Evolutionary conservation across 2,888 invertebrate genomes (phyloP), one percentile per base, ranked within the genome.

Genomic region (Subacronicta megacephala): DNA sequence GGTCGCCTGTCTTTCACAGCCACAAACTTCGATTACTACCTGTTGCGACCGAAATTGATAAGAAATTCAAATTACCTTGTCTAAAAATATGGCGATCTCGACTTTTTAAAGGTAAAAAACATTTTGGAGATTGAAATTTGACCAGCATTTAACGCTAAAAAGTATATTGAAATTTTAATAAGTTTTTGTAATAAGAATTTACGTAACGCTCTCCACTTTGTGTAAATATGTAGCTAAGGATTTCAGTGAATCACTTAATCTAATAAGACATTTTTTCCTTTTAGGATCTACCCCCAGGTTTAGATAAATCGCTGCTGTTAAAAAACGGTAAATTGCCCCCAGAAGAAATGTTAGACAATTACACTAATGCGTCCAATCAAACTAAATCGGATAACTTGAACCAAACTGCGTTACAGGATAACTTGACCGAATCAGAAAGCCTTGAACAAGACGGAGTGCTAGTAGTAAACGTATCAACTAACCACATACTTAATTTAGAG

Each of bases 381-480:
- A 85, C 72, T 35, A 84, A 82, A 76, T 51, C 78, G 43, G 87
- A 81, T 37, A 77, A 82, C 43, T 62, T 75, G 13, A 93, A 90
- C 45, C 85, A 91, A 77, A 89, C 83, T 18, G 73, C 81, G 31
- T 63, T 86, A 33, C 76, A 79, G 31, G 94, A 94, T 64, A 94
- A 93, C 57, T 75, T 93, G 1, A 93, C 94, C 9, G 94, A 94
- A 77, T 89, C 92, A 16, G 93, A 94, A 64, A 94, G 92, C 51
- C 78, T 94, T 70, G 94, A 94, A 81, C 94, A 94, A 86, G 94
- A 94, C 18, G 95, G 94, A 5, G 93, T 94, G 20, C 70, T 94
- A 69, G 90, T 94, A 7, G 94, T 94, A 0, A 94, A 94, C 50
- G 83, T 93, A 60, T 94, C 94, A 16, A 88, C 87, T 2, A 91